Evolutionary conservation across 2,888 invertebrate genomes (phyloP).

Genomic region (Nebria salina): DNA sequence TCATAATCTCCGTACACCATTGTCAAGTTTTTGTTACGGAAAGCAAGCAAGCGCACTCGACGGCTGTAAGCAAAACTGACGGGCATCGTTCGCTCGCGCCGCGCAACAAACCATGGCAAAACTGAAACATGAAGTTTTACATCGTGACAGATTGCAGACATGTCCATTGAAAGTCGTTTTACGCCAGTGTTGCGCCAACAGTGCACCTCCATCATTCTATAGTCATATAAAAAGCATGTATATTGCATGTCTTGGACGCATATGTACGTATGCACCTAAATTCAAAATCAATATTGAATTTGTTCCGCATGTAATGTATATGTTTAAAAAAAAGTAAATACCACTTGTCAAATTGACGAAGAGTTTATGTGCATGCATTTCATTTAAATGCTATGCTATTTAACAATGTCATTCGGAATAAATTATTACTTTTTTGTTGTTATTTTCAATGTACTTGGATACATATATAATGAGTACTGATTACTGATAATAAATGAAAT

Average conservation of each 20-base stretch:
- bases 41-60: slow-evolving; percentile 29
- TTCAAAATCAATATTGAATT: slow-evolving; percentile 43
- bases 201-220: background rate
- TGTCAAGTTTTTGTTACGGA: slow-evolving; percentile 49
- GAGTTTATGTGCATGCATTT: slow-evolving; percentile 16
- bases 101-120: background rate
- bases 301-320: slow-evolving; percentile 37
- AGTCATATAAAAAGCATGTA: background rate
- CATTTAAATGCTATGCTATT: background rate
- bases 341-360: slow-evolving; percentile 33
- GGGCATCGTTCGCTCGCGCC: background rate
- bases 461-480: slow-evolving; percentile 2
- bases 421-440: slow-evolving; percentile 31
- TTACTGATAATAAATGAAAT: background rate
- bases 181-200: background rate
- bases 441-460: background rate
- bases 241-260: background rate
- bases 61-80: slow-evolving; percentile 11
- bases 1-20: slow-evolving; percentile 49
- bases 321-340: slow-evolving; percentile 33
- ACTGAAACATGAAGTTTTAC: slow-evolving; percentile 28
- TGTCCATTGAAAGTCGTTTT: slow-evolving; percentile 24
- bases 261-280: slow-evolving; percentile 9
- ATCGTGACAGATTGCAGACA: slow-evolving; percentile 23
- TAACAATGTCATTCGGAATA: slow-evolving; percentile 35